Conservation (phyloP, 2,113 vertebrate genomes). For the Benitochromis conjunctus region DNA sequence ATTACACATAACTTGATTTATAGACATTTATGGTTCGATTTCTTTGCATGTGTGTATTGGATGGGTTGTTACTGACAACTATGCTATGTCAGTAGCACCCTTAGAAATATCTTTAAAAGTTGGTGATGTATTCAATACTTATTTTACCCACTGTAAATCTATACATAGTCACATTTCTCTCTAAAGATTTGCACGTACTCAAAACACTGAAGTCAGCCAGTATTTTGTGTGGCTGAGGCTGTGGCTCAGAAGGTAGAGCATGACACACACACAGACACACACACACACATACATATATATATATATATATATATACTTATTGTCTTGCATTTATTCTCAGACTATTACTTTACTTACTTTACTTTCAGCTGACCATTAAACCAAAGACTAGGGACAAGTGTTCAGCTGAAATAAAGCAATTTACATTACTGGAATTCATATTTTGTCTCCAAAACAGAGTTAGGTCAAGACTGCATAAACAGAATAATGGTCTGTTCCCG, state of each 20-base stretch:
- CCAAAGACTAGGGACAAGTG: too few relatives aligned
- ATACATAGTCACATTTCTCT: accelerated
- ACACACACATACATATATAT: too few relatives aligned
- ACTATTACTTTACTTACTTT: too few relatives aligned
- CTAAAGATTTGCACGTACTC: not conserved
- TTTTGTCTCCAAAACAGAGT: not conserved
- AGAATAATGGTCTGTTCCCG: not conserved
- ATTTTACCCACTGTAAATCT: not conserved
- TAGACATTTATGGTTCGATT: not conserved
- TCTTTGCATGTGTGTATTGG: not conserved
- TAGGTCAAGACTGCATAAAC: not conserved
- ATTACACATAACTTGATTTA: not conserved
- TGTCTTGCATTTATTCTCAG: too few relatives aligned
- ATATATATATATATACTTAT: too few relatives aligned
- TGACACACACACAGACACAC: too few relatives aligned
- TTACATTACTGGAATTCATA: not conserved
- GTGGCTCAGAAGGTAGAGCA: not conserved
- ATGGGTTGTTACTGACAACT: not conserved
- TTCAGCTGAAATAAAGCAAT: not conserved
- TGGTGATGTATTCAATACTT: not conserved
- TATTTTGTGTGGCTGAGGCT: not conserved
- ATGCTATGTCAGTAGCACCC: not conserved
- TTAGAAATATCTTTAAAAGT: not conserved
- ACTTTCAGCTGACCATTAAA: too few relatives aligned
- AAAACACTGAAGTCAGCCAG: not conserved